A percentile compares a stretch with the other conserved stretches of the same genome.
Evolutionary conservation across 2,113 vertebrate species (phyloP).

Genomic region (Epinephelus cyanopodus): DNA sequence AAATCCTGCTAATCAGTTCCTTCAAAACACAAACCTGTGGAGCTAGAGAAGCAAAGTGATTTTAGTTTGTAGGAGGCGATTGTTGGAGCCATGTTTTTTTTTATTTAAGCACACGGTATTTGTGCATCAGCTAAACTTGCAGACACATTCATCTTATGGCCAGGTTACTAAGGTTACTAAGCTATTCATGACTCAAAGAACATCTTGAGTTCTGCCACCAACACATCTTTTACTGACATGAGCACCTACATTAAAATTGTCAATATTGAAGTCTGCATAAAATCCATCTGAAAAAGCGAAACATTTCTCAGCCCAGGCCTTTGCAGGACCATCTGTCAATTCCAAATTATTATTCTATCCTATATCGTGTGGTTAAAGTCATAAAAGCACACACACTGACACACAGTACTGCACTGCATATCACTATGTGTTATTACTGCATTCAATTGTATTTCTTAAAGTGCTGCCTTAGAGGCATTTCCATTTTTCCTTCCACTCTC

Average conservation of each 20-base stretch:
- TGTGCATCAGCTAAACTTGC: not conserved
- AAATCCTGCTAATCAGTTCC: not conserved
- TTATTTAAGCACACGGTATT: not conserved
- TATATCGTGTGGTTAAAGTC: not conserved
- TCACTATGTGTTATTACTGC: conserved; percentile 12
- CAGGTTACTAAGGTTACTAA: not conserved
- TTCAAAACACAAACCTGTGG: not conserved
- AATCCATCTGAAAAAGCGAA: not conserved
- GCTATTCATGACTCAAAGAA: not conserved
- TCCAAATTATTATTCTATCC: not conserved
- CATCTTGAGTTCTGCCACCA: not conserved
- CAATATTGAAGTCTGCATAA: not conserved
- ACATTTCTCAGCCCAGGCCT: not conserved
- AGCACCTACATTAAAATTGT: not conserved
- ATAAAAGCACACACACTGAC: not conserved
- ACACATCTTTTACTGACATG: not conserved
- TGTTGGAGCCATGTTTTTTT: not conserved
- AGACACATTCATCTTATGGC: not conserved
- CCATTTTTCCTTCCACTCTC: conserved; percentile 1
- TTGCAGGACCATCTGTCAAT: not conserved
- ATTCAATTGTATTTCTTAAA: conserved; percentile 15
- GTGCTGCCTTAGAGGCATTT: conserved; percentile 8
- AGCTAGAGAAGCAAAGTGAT: not conserved
- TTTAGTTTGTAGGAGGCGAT: not conserved
- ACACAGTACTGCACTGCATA: not conserved